Conservation (phyloP, 2,888 invertebrate species). For the Apoderus coryli region DNA sequence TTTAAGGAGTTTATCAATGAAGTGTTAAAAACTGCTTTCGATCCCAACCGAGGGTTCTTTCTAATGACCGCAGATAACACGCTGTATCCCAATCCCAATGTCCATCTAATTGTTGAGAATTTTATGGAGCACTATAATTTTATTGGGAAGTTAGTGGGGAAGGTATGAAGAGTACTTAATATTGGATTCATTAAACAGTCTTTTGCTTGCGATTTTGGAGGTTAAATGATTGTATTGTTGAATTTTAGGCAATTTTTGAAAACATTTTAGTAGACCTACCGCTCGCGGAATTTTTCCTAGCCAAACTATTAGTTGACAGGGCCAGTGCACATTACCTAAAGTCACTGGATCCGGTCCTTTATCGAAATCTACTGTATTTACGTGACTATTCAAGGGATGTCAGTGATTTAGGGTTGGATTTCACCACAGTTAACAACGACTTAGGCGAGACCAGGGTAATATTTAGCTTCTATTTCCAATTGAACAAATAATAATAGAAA, state of each 20-base stretch:
- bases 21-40: conserved; percentile 85
- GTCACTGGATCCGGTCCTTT: conserved; percentile 83
- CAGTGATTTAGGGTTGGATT: conserved; percentile 78
- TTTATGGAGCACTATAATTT: conserved; percentile 87
- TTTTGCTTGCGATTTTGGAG: no score
- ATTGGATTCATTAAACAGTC: no score
- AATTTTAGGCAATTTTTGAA: conserved; percentile 92
- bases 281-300: conserved; percentile 89
- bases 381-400: conserved; percentile 79
- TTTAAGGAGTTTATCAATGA: conserved; percentile 92
- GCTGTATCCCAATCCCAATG: conserved; percentile 92
- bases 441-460: conserved; percentile 71
- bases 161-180: no score
- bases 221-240: no score
- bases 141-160: conserved; percentile 53
- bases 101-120: conserved; percentile 71
- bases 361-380: conserved; percentile 77
- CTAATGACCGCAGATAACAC: conserved; percentile 78
- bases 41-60: conserved; percentile 93
- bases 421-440: conserved; percentile 80
- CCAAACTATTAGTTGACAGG: conserved; percentile 67
- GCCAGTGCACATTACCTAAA: conserved; percentile 79
- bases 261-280: conserved; percentile 89
- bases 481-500: conserved; percentile 2
- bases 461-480: conserved; percentile 6